Evolutionary conservation across 1,140 invertebrate genomes (phyloP).

Genomic region (Potamilus streckersoni): DNA sequence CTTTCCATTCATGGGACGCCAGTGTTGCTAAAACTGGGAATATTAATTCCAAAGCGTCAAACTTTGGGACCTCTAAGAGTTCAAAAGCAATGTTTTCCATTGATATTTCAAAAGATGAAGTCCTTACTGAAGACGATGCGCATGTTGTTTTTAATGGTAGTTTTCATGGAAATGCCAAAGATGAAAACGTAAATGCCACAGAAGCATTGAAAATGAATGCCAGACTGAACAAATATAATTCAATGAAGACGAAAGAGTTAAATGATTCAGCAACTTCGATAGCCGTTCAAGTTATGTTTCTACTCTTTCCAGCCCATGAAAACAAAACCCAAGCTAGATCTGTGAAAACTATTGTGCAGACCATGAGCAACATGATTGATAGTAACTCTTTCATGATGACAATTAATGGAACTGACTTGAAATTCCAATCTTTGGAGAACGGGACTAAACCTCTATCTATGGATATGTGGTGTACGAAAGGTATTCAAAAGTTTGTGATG

Average conservation of each 20-base stretch:
- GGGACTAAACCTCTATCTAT: constrained; percentile 21
- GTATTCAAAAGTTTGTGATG: constrained; percentile 21
- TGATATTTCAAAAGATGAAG: no score
- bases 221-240: not conserved
- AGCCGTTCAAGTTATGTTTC: constrained; percentile 30
- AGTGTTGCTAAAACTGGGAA: no score
- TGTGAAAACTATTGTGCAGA: constrained; percentile 31
- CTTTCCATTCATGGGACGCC: no score
- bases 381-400: constrained; percentile 45
- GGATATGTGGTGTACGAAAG: constrained; percentile 36
- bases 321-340: constrained; percentile 25
- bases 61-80: no score
- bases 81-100: no score
- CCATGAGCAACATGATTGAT: constrained; percentile 36
- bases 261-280: not conserved
- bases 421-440: constrained; percentile 39
- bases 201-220: not conserved
- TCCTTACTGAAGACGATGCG: no score
- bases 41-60: no score
- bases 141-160: no score
- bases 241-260: not conserved
- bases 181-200: not conserved
- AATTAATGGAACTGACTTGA: constrained; percentile 45
- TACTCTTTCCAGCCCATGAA: constrained; percentile 36
- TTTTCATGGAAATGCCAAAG: not conserved